These are phyloP conservation scores for Tetragnatha versicolor DNA, from an alignment of 1,140 invertebrate species.

Conservation along the genomic window DNA sequence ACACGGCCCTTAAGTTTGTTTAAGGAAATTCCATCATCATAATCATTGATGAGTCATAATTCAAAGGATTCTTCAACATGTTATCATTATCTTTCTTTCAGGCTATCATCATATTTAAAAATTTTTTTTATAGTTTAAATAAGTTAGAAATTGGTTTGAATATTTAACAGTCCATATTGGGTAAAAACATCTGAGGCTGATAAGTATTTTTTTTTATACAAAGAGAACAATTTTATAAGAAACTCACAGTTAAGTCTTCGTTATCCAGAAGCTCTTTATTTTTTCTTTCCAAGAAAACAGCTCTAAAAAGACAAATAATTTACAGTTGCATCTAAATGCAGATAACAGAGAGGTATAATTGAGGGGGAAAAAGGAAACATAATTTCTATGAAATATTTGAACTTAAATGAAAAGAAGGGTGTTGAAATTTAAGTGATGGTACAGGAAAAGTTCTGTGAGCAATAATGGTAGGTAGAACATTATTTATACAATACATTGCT, in stretches of 20 bases:
- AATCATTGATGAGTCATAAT: no score
- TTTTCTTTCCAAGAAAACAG: conserved; percentile 82
- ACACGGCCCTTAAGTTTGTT: no score
- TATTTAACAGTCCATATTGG: not conserved
- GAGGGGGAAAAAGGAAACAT: not conserved
- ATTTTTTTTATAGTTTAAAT: not conserved
- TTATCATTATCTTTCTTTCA: conserved; percentile 3
- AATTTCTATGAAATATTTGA: no score
- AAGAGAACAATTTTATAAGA: not conserved
- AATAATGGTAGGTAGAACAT: not conserved
- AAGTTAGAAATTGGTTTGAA: not conserved
- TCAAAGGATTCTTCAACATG: not conserved
- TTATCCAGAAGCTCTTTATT: conserved; percentile 84
- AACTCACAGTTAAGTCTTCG: conserved; percentile 78
- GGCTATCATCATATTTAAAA: not conserved
- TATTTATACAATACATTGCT: not conserved
- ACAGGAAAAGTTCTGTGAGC: not conserved
- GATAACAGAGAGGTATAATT: conserved; percentile 6
- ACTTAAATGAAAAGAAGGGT: not conserved
- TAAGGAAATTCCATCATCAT: no score
- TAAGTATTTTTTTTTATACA: not conserved
- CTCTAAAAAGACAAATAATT: conserved; percentile 65
- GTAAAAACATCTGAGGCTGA: not conserved
- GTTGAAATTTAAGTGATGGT: not conserved
- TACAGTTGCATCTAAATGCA: not conserved